A percentile compares a stretch with the other conserved stretches of the same genome.
Conservation (phyloP, 2,888 invertebrate species). For the Aelia acuminata region DNA sequence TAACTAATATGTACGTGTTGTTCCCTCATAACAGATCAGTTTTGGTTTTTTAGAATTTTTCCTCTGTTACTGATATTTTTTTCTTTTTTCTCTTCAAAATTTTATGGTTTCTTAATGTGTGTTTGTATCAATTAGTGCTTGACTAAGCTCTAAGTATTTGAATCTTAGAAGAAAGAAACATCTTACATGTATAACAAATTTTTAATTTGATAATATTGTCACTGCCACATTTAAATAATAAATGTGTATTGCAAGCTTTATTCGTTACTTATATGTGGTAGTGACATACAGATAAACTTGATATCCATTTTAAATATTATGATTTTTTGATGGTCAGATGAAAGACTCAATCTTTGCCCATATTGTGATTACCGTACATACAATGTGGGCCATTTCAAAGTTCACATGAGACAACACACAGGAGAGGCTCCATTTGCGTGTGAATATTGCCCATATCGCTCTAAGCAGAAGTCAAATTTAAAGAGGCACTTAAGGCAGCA, state of each 20-base stretch:
- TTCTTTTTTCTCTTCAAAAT: background rate
- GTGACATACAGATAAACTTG: background rate
- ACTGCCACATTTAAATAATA: too few species aligned
- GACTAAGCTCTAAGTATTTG: background rate
- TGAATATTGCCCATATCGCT: conserved; percentile 50
- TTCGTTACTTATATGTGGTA: too few species aligned
- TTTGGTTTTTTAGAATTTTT: background rate
- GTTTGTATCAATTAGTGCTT: background rate
- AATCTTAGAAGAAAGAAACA: background rate
- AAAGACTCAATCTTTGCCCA: conserved; percentile 52
- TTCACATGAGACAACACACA: conserved; percentile 54
- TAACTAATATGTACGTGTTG: background rate
- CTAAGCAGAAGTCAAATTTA: conserved; percentile 57
- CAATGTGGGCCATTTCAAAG: conserved; percentile 58
- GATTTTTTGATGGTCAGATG: conserved; percentile 50
- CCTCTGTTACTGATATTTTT: background rate
- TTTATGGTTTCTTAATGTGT: background rate
- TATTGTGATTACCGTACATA: conserved; percentile 57
- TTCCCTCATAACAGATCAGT: background rate
- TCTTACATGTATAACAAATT: background rate
- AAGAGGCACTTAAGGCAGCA: conserved; percentile 55
- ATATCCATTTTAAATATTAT: background rate
- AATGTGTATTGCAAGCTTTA: too few species aligned
- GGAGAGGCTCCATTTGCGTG: conserved; percentile 49
- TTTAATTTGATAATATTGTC: too few species aligned